Base-by-base conservation (phyloP, 2,888 invertebrate species). In the Agrotis segetum region DNA sequence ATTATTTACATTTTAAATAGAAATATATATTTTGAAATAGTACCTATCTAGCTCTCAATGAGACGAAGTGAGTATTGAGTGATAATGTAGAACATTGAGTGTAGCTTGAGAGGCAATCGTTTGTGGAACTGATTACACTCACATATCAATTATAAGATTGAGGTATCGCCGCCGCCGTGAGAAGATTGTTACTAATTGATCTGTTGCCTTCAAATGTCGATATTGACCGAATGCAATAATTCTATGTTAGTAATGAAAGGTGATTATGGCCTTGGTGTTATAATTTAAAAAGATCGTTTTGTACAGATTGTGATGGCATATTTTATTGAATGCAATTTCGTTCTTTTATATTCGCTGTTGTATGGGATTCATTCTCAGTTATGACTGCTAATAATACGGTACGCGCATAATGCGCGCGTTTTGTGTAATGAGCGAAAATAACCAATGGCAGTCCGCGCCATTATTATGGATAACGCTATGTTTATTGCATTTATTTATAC, bases 101-200 rank as follows among this genome's bases (percentile, higher is more conserved):
- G 58, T 61, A 65, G 66, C 62, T 61, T 68, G 72, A 70, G 71
- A 76, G 74, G 81, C 78, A 76, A 79, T 73, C 61, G 66, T 82
- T 83, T 80, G 69, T 74, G 77, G 60, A 85, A 80, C 74, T 85
- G 88, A 88, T 88, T 87, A 87, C 77, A 82, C 86, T 88, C 87
- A 86, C 92, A 92, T 92, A 93, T 91, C 92, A 92, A 89, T 89
- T 86, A 85, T 69, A 81, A 82, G 81, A 84, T 84, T 85, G 85
- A 77, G 66, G 82, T 85, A 85, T 84, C 74, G 74, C 81, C 74
- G 79, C 83, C 74, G 71, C 83, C 78, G 82, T 89, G 88, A 85
- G 87, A 86, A 85, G 75, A 84, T 84, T 83, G 82, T 85, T 87
- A 85, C 78, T 88, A 86, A 90, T 88, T 88, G 87, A 88, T 86